Evolutionary conservation across 2,888 invertebrate species (phyloP).

Genomic region (Clepsis dumicolana): DNA sequence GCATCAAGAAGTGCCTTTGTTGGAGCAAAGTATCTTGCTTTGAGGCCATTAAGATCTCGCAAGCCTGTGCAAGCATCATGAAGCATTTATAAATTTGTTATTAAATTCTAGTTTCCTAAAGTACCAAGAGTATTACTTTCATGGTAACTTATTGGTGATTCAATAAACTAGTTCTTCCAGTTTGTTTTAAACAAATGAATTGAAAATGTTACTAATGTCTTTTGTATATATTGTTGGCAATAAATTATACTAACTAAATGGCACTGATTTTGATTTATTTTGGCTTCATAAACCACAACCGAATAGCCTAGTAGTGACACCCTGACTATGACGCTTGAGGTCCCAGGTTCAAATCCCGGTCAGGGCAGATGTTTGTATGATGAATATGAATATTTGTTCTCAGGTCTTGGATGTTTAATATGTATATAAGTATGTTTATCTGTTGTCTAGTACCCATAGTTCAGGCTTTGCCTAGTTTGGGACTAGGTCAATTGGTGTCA

Average conservation of each 20-base stretch:
- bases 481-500: too few relatives aligned
- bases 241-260: conserved; percentile 62
- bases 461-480: too few relatives aligned
- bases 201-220: conserved; percentile 54
- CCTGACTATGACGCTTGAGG: too few relatives aligned
- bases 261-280: conserved; percentile 20
- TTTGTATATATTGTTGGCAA: conserved; percentile 73
- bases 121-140: conserved; percentile 56
- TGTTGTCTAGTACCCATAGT: too few relatives aligned
- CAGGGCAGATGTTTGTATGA: too few relatives aligned
- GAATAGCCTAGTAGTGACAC: too few relatives aligned
- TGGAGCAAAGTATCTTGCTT: conserved; percentile 66
- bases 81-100: conserved; percentile 64
- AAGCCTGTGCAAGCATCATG: conserved; percentile 74
- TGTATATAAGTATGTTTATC: too few relatives aligned
- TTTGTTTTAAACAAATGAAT: conserved; percentile 49
- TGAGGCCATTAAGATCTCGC: conserved; percentile 63
- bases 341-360: too few relatives aligned
- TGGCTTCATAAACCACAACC: too few relatives aligned
- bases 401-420: too few relatives aligned
- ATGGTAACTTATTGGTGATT: conserved; percentile 64
- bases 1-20: conserved; percentile 64
- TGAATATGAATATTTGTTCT: too few relatives aligned
- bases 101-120: conserved; percentile 53
- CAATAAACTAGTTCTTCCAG: conserved; percentile 54